Conservation (phyloP, 1,140 invertebrate genomes). For the Caenorhabditis latens region DNA sequence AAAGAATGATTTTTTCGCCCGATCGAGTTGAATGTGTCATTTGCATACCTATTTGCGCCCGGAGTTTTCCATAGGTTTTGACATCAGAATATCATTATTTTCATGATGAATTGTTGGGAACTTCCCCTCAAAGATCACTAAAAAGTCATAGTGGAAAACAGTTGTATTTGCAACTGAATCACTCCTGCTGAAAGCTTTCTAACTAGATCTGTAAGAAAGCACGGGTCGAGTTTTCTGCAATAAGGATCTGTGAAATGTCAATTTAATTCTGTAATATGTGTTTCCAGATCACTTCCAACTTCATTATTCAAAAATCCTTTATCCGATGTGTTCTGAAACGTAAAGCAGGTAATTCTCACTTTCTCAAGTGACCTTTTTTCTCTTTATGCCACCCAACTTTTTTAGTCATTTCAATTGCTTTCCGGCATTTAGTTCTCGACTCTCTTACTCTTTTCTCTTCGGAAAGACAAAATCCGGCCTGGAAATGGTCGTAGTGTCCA, state of each 20-base stretch:
- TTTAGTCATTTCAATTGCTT: slow-evolving; percentile 56
- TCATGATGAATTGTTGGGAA: neutral
- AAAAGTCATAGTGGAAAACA: neutral
- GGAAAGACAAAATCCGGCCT: slow-evolving; percentile 45
- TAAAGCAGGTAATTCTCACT: neutral
- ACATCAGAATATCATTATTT: slow-evolving; percentile 22
- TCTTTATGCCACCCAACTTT: slow-evolving; percentile 28
- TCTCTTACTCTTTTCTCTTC: neutral
- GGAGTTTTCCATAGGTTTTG: neutral
- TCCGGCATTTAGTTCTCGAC: slow-evolving; percentile 37
- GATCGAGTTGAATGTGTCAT: slow-evolving; percentile 11
- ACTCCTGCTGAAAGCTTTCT: neutral
- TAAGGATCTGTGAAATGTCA: too few species aligned
- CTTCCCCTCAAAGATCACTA: neutral
- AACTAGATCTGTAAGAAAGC: too few species aligned
- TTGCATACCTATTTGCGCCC: slow-evolving; percentile 16
- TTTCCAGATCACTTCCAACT: too few species aligned
- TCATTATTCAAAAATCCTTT: too few species aligned
- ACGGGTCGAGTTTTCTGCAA: too few species aligned
- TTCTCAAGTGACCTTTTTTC: slow-evolving; percentile 13
- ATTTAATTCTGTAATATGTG: too few species aligned
- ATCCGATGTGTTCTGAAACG: too few species aligned
- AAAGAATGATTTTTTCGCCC: neutral
- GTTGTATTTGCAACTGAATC: neutral
- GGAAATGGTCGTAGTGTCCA: slow-evolving; percentile 55